Evolutionary conservation across 92 coral and sea anemone genomes (phyloP), one percentile per base, ranked within the genome.

Genomic region (Phenganax stokvisi): DNA sequence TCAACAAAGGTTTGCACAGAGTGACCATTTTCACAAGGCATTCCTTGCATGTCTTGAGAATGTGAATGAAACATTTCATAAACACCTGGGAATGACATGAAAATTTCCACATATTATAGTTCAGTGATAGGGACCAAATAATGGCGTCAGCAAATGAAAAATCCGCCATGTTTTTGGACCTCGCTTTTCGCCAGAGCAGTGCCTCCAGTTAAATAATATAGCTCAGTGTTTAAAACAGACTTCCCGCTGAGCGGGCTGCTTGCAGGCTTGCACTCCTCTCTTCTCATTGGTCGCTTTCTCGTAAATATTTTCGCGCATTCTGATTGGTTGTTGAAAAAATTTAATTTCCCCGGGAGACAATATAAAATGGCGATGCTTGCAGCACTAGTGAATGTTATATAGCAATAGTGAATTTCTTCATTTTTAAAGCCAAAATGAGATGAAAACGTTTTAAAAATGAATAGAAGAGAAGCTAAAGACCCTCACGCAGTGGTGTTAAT

Each of bases 401-500:
- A 66, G 25, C 25, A 20, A 66, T 66, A 47, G 72, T 5, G 72
- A 12, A 25, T 25, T 25, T 66, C 11, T 66, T 51, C 47, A 66
- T 6, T 72, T 72, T 72, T 8, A 72, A 51, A 25, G 30, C 77
- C 77, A 56, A 37, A 37, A 20, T 52, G 30, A 72, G 16, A 13
- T 51, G 63, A 12, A 78, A 47, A 29, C 25, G 82, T 16, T 61
- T 27, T 20, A 73, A 85, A 66, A 74, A 93, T 93, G 97, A 88
- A 81, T 83, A 91, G 83, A 80, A 92, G 87, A 70, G 97, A 93
- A 29, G 75, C 73, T 16, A 85, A 87, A 71, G 97, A 93, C 80
- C 91, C 96, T 57, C 87, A 93, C 79, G 92, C 92, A 54, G 84
- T 90, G 72, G 89, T 89, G 51, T 89, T 92, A 57, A 86, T 93